Base-by-base conservation (phyloP, 1,140 invertebrate genomes). In the Aphis gossypii region DNA sequence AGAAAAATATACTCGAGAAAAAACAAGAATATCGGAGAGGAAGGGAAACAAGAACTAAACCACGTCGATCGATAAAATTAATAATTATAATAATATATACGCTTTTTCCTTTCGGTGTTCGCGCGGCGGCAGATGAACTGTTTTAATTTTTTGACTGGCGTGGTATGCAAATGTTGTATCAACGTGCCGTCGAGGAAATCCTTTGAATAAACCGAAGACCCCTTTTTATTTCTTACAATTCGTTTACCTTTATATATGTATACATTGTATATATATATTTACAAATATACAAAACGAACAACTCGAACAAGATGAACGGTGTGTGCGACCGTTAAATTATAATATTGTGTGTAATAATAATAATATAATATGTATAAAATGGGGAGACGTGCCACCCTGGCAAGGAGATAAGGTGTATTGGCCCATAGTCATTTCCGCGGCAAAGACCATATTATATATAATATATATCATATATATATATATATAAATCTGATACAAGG, bases 151-250 rank as follows among this genome's bases (percentile, higher is more conserved):
- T 82, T 76, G 44, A 51, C 41, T 23, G 60, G 11, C n/a, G 1
- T 51, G n/a, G 21, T 82, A 92, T 83, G 91, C 91, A 92, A 92
- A 83, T 92, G n/a, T 92, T 92, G 51, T 92, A 83, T 83, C 68
- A 82, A 82, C 91, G 56, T 46, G 90, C 56, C 25, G 30, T 48
- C 41, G 18, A 30, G 41, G 41, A 46, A 92, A 92, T 92, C 46
- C 91, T 46, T 48, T 48, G 91, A 92, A 51, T 83, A 92, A 83
- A 92, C 90, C 30, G 18, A n/a, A 76, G 60, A 76, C 60, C 60
- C 60, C 60, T n/a, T 76, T 76, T 76, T 76, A 76, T 4, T 76
- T 76, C 60, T 76, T 76, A 76, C 60, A 76, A 76, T 76, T 76
- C 60, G 23, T 60, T 41, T 25, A 46, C 23, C 89, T 38, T 38